Conservation (phyloP, 1,140 invertebrate genomes). For the Lordiphosa stackelbergi region DNA sequence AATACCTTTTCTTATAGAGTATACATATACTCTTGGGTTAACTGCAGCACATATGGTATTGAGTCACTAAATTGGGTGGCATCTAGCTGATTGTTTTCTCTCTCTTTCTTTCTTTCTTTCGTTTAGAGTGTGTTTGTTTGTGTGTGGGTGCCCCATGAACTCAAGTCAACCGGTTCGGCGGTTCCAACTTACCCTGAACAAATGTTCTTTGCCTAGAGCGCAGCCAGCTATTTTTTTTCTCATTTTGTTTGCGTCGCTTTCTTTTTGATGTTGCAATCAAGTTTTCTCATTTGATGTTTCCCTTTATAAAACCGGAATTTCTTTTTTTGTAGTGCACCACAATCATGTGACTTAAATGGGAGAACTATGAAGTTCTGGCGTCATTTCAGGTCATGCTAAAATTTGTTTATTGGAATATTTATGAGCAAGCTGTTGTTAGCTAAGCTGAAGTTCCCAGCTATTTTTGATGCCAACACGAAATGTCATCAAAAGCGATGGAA, state of each 20-base stretch:
- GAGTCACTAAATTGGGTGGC: conserved; percentile 19
- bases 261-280: conserved; percentile 61
- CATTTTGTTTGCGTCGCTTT: conserved; percentile 33
- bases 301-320: conserved; percentile 47
- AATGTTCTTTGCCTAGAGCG: conserved; percentile 29
- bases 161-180: conserved; percentile 43
- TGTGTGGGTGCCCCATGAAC: conserved; percentile 49
- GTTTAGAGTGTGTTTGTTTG: conserved; percentile 5
- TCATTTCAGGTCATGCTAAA: conserved; percentile 38
- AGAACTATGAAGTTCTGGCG: conserved; percentile 22
- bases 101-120: conserved; percentile 14
- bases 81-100: conserved; percentile 17
- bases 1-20: conserved; percentile 14
- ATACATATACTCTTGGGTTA: not conserved
- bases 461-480: conserved; percentile 31
- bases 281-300: conserved; percentile 32
- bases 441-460: conserved; percentile 9
- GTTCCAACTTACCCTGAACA: conserved; percentile 1
- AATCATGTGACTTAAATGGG: conserved; percentile 1
- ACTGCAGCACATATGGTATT: conserved; percentile 1
- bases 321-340: conserved; percentile 27
- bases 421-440: conserved; percentile 19
- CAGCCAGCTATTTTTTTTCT: conserved; percentile 25
- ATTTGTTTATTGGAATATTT: conserved; percentile 48
- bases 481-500: conserved; percentile 4